Evolutionary conservation across 2,888 invertebrate genomes (phyloP).

Genomic region (Hydroisotoma schaefferi): DNA sequence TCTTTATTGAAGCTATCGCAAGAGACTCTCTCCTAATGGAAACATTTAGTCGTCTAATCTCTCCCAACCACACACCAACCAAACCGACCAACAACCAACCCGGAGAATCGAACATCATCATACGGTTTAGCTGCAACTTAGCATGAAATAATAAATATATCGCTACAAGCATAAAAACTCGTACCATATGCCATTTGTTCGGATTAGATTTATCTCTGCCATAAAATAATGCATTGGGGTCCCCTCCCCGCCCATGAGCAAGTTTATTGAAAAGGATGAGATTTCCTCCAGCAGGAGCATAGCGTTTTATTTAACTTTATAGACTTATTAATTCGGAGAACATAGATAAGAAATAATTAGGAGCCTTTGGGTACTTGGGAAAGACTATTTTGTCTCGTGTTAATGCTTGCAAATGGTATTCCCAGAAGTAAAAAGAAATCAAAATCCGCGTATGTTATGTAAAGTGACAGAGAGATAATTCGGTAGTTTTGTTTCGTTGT

Average conservation of each 20-base stretch:
- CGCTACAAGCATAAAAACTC: background rate
- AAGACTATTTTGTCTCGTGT: too few relatives aligned
- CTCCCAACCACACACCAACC: background rate
- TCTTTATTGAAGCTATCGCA: too few relatives aligned
- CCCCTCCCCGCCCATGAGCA: slow-evolving; percentile 10
- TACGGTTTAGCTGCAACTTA: background rate
- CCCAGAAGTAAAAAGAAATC: too few relatives aligned
- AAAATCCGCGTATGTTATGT: too few relatives aligned
- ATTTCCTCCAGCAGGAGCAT: too few relatives aligned
- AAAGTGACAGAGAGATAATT: too few relatives aligned
- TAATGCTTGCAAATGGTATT: too few relatives aligned
- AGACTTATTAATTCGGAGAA: too few relatives aligned
- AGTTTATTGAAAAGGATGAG: slow-evolving; percentile 5
- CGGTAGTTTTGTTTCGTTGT: too few relatives aligned
- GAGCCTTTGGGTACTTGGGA: too few relatives aligned
- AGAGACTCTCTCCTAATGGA: slow-evolving; percentile 9
- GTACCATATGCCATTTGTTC: background rate
- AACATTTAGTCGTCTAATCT: slow-evolving; percentile 10
- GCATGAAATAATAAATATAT: background rate
- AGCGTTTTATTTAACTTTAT: too few relatives aligned
- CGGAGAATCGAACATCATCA: background rate
- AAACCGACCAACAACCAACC: slow-evolving; percentile 2
- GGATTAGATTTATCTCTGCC: slow-evolving; percentile 26
- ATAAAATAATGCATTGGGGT: slow-evolving; percentile 16
- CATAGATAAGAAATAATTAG: too few relatives aligned